These are phyloP conservation scores for Trichomalopsis sarcophagae DNA, from an alignment of 1,140 invertebrate species.

Conservation along the genomic window DNA sequence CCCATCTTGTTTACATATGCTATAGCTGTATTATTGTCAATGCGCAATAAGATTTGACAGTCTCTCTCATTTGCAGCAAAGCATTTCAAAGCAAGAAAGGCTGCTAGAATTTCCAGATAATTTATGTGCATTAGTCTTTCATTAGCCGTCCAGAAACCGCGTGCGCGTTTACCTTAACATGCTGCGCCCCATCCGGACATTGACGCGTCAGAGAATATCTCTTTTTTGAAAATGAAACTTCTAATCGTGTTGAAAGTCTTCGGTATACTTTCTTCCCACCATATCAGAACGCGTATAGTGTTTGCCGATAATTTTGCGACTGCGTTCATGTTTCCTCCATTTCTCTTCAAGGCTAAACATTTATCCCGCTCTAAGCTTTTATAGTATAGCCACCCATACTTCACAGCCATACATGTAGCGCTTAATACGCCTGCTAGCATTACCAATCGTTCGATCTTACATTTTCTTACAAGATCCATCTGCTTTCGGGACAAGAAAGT, in stretches of 20 bases:
- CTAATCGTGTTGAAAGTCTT: background rate
- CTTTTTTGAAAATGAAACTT: background rate
- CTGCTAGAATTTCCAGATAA: background rate
- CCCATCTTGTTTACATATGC: conserved; percentile 56
- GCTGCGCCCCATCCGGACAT: conserved; percentile 6
- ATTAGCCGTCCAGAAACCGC: background rate
- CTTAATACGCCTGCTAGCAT: conserved; percentile 54
- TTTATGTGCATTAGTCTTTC: background rate
- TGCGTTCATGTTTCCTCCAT: conserved; percentile 24
- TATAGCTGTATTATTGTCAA: conserved; percentile 58
- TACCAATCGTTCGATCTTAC: conserved; percentile 22
- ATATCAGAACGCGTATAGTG: background rate
- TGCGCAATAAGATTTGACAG: conserved; percentile 49
- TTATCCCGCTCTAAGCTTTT: conserved; percentile 53
- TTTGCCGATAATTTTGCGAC: background rate
- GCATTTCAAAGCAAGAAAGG: background rate
- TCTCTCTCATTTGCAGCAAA: background rate
- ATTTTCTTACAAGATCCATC: conserved; percentile 46
- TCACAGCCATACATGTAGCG: conserved; percentile 55
- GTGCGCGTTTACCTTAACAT: background rate
- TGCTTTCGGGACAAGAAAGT: too few species aligned
- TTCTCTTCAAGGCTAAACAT: conserved; percentile 29
- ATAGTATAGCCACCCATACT: conserved; percentile 56
- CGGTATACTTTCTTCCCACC: conserved; percentile 17
- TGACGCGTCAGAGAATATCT: conserved; percentile 10